Conservation (phyloP, 1,140 invertebrate species). For the Microplitis mediator region DNA sequence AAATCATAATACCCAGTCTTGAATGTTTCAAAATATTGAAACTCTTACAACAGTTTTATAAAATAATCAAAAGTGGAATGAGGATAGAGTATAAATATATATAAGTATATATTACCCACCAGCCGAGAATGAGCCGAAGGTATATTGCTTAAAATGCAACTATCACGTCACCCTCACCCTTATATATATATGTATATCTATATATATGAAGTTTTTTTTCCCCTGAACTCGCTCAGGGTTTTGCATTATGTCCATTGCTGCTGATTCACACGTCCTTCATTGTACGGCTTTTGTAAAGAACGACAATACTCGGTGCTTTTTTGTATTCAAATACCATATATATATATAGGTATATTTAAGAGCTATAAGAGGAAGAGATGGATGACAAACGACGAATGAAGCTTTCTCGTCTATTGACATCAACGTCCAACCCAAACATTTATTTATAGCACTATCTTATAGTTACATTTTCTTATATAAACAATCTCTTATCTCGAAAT, state of each 20-base stretch:
- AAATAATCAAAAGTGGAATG: too few species aligned
- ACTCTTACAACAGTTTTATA: too few species aligned
- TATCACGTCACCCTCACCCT: slow-evolving; percentile 7
- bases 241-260: slow-evolving; percentile 59
- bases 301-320: slow-evolving; percentile 51
- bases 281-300: slow-evolving; percentile 50
- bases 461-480: not conserved
- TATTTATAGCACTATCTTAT: not conserved
- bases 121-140: too few species aligned
- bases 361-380: slow-evolving; percentile 37
- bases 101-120: too few species aligned
- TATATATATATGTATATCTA: slow-evolving; percentile 4
- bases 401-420: slow-evolving; percentile 20
- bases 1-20: too few species aligned
- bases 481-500: not conserved
- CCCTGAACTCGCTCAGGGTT: slow-evolving; percentile 41
- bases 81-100: too few species aligned
- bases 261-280: slow-evolving; percentile 59
- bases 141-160: not conserved
- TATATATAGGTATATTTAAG: too few species aligned
- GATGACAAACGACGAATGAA: slow-evolving; percentile 47
- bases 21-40: too few species aligned
- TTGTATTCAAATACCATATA: slow-evolving; percentile 34
- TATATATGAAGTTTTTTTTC: slow-evolving; percentile 9
- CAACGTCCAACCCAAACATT: not conserved